phyloP scores from a whole-genome alignment of 1,140 invertebrate species.

The Pectinophora gossypiella region DNA sequence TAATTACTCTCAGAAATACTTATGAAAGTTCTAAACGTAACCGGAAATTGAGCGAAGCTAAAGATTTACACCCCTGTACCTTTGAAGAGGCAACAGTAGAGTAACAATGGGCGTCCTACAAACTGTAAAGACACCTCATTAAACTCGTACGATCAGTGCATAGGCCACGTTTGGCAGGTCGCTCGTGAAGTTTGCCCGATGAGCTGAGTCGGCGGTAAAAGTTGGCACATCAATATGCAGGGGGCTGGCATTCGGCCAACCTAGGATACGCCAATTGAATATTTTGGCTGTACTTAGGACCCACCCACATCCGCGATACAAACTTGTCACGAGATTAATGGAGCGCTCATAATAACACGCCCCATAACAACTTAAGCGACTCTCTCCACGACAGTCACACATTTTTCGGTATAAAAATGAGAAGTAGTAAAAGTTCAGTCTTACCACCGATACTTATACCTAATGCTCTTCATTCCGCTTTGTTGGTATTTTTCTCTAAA shows the following conservation, averaged over 20 bases:
- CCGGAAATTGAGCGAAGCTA: too few species aligned
- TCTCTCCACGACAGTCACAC: too few species aligned
- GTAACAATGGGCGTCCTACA: background rate
- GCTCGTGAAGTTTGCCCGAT: conserved; percentile 35
- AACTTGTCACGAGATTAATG: conserved; percentile 35
- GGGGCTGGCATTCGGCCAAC: conserved; percentile 39
- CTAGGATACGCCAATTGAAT: conserved; percentile 53
- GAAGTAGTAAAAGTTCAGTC: too few species aligned
- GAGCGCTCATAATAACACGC: conserved; percentile 21
- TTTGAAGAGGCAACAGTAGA: too few species aligned
- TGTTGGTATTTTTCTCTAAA: too few species aligned
- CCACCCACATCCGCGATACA: conserved; percentile 29
- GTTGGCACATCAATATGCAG: conserved; percentile 56
- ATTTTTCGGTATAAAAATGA: too few species aligned
- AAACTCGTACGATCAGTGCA: conserved; percentile 33
- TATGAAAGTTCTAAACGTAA: too few species aligned
- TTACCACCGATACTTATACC: too few species aligned
- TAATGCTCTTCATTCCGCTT: too few species aligned
- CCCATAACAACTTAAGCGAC: too few species aligned
- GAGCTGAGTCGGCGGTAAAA: conserved; percentile 44
- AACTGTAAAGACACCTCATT: conserved; percentile 32
- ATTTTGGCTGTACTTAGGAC: conserved; percentile 32
- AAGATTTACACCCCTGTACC: too few species aligned
- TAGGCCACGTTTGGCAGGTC: conserved; percentile 39
- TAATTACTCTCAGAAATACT: too few species aligned